Base-by-base conservation (phyloP, 2,797 vertebrate species). In the Sebastes miniatus region DNA sequence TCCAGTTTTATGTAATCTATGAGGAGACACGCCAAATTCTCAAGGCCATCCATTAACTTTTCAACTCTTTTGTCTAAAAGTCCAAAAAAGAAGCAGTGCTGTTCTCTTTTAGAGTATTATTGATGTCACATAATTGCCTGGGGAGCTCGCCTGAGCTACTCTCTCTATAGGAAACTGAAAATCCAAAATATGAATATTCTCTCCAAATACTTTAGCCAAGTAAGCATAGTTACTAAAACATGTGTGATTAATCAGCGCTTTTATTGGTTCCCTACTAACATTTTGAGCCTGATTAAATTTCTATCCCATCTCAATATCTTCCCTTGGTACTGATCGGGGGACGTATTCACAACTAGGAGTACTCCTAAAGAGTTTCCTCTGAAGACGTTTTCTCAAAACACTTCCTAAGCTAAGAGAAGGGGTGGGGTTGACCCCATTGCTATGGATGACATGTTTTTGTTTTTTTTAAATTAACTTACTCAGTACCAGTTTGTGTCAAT, bases 1-100 rank as follows among this genome's bases (percentile, higher is more conserved):
- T 87, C 76, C 79, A 79, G 69, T 77, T 90, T 89, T 90, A 87
- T 86, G 83, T 88, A 90, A 92, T 91, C 73, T 62, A 58, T 50
- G 69, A 43, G 5, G 77, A 76, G 56, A 74, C 57, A 8, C 70
- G 83, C 86, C 83, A 90, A 59, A 88, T 69, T 83, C 80, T 84
- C 50, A n/a, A 69, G 77, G 88, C 73, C 58, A 64, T 47, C 58
- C 9, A 57, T 84, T 79, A 91, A 92, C 86, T 88, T 90, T 87
- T 85, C 80, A 89, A 81, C 88, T 87, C 27, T 47, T 75, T n/a
- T 39, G 63, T 82, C 12, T 59, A 69, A 68, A 67, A 72, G 77
- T 61, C 8, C 3, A 43, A 71, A 50, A 50, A 27, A 2, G 31
- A 75, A 50, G 56, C 57, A 76, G 16, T 10, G 36, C 32, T 52